Percentiles rank a stretch among this genome's conserved stretches.
phyloP scores from a whole-genome alignment of 2,797 vertebrate genomes.

The Delichon dasypus region DNA sequence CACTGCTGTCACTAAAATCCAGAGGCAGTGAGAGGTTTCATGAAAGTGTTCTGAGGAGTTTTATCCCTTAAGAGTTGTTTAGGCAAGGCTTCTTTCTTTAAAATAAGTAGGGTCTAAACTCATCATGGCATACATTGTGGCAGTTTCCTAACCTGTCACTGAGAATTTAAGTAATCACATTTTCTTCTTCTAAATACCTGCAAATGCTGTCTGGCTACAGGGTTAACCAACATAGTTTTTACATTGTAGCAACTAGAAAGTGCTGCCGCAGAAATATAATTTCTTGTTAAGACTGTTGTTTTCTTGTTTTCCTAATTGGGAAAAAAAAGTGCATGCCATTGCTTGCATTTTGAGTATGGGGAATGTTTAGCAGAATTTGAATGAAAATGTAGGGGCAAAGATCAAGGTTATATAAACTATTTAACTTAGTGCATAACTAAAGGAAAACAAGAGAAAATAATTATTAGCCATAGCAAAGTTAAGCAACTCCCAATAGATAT shows the following conservation, averaged over 20 bases:
- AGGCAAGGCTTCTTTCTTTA: not conserved
- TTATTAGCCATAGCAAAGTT: not conserved
- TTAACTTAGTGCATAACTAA: not conserved
- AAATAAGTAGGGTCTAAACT: not conserved
- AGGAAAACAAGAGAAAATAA: slow-evolving; percentile 6
- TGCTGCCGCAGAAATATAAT: not conserved
- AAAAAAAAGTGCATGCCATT: not conserved
- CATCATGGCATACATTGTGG: accelerated
- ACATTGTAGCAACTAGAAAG: not conserved
- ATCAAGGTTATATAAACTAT: not conserved
- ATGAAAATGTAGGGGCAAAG: not conserved
- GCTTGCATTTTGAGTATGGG: not conserved
- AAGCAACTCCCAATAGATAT: not conserved
- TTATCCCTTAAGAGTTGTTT: not conserved
- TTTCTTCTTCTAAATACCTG: not conserved
- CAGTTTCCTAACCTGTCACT: not conserved
- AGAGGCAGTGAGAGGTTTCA: not conserved
- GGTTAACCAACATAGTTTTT: not conserved
- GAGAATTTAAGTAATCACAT: not conserved
- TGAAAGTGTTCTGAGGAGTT: not conserved
- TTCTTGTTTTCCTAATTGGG: not conserved
- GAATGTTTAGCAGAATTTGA: not conserved
- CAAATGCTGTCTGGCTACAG: not conserved
- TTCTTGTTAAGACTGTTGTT: not conserved
- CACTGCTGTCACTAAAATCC: not conserved